These are phyloP conservation scores for Archivesica marissinica DNA, from an alignment of 1,140 invertebrate species.

Conservation along the genomic window DNA sequence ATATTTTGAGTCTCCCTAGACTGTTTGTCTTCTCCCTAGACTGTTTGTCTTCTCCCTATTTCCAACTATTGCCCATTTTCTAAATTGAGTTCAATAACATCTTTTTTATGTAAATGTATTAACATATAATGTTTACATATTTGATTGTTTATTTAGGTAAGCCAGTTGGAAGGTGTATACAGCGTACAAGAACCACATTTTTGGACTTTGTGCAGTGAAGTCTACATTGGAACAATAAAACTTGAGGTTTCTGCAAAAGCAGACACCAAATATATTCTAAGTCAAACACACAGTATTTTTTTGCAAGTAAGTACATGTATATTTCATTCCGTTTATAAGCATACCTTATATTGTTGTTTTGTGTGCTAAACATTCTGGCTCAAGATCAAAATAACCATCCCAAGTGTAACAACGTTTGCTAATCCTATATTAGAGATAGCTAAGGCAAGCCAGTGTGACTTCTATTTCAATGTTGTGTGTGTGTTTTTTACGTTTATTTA, in stretches of 20 bases:
- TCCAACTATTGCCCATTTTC: too few relatives aligned
- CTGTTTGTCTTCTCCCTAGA: too few relatives aligned
- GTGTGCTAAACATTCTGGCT: background rate
- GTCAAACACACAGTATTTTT: conserved; percentile 97
- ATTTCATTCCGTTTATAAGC: background rate
- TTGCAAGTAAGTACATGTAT: conserved; percentile 83
- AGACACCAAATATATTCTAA: conserved; percentile 95
- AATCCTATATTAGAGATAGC: background rate
- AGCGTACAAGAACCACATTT: conserved; percentile 94
- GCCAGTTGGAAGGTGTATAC: conserved; percentile 89
- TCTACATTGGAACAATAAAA: conserved; percentile 96
- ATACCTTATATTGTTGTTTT: too few relatives aligned
- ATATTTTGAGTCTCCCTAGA: too few relatives aligned
- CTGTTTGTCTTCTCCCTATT: too few relatives aligned
- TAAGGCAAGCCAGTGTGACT: background rate
- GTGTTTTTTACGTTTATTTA: too few relatives aligned
- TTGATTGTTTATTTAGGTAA: conserved; percentile 85
- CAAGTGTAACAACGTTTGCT: background rate
- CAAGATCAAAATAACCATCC: background rate
- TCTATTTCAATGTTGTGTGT: too few relatives aligned
- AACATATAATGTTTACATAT: too few relatives aligned
- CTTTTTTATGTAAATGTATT: too few relatives aligned
- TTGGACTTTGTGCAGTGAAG: conserved; percentile 97
- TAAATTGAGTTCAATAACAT: too few relatives aligned
- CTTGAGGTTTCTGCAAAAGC: conserved; percentile 95